Conservation (phyloP, 2,113 vertebrate species). For the Sapayoa aenigma region DNA sequence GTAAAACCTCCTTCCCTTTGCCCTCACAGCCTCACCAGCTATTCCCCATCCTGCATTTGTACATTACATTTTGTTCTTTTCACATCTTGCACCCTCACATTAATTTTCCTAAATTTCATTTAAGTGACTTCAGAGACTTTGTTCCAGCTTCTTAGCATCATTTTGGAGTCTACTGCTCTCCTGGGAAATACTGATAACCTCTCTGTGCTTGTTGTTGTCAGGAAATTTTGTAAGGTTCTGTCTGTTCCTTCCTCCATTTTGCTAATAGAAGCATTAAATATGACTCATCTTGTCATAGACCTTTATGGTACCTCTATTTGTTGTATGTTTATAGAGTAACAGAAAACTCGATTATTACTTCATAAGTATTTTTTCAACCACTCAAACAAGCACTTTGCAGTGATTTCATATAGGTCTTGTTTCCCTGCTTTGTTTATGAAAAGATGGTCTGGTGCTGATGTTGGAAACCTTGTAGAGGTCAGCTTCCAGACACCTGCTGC, state of each 20-base stretch:
- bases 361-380: background rate
- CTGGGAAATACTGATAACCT: background rate
- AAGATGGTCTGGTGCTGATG: background rate
- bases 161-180: background rate
- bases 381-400: background rate
- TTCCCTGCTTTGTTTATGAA: background rate
- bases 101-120: background rate
- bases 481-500: background rate
- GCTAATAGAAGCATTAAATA: conserved; percentile 11
- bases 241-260: conserved; percentile 4
- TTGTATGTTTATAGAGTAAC: background rate
- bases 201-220: background rate
- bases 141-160: background rate
- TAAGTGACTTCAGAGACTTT: background rate
- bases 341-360: background rate
- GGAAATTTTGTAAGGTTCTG: background rate
- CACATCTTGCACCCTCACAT: background rate
- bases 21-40: background rate
- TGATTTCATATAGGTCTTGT: background rate
- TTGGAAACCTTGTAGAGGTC: background rate
- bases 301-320: background rate
- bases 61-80: background rate
- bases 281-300: background rate
- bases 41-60: background rate
- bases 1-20: background rate